These are phyloP conservation scores for Julus scanicus DNA, from an alignment of 2,888 invertebrate species.

Conservation along the genomic window DNA sequence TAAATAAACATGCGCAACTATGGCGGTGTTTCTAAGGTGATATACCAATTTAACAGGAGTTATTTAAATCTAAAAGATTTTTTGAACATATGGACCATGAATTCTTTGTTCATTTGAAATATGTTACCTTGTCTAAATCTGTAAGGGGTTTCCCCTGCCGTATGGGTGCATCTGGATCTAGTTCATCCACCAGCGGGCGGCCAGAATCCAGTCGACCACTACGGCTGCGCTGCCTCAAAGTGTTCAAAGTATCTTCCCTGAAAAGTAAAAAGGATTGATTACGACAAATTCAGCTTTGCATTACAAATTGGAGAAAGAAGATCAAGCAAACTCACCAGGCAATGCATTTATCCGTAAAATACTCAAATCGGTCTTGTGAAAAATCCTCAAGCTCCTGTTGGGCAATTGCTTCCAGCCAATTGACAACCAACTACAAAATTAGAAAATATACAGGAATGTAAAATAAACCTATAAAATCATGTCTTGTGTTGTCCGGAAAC, in stretches of 20 bases:
- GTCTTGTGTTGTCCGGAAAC: too few relatives aligned
- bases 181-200: slow-evolving; percentile 73
- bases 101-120: too few relatives aligned
- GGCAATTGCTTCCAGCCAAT: slow-evolving; percentile 91
- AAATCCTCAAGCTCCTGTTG: slow-evolving; percentile 69
- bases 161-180: slow-evolving; percentile 91
- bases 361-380: slow-evolving; percentile 71
- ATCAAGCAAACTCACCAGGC: slow-evolving; percentile 72
- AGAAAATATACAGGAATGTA: background rate
- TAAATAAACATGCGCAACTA: background rate
- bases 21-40: too few relatives aligned
- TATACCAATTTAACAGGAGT: too few relatives aligned
- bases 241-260: slow-evolving; percentile 83
- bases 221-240: slow-evolving; percentile 60
- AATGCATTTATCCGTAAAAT: slow-evolving; percentile 83
- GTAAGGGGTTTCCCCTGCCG: slow-evolving; percentile 82
- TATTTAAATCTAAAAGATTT: too few relatives aligned
- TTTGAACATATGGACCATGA: too few relatives aligned
- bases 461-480: too few relatives aligned
- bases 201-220: background rate
- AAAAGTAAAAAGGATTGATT: background rate
- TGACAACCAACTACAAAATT: slow-evolving; percentile 79
- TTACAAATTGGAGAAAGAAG: background rate
- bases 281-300: background rate
- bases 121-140: slow-evolving; percentile 79